Conservation (phyloP, 2,888 invertebrate species). For the Escarpia spicata region DNA sequence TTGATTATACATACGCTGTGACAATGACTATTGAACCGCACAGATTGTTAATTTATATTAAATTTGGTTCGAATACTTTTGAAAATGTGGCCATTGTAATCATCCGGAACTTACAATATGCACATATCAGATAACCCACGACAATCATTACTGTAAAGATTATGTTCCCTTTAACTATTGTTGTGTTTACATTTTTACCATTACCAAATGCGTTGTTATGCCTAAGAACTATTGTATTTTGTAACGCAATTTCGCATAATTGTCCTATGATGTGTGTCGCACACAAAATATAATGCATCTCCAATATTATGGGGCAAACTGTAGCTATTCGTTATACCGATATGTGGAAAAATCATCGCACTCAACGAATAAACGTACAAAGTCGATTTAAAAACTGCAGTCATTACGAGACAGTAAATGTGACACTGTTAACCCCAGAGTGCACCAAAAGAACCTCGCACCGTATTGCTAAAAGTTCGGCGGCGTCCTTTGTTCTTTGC, state of each 20-base stretch:
- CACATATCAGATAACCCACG: too few species aligned
- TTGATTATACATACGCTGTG: too few species aligned
- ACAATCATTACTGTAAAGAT: too few species aligned
- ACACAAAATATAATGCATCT: background rate
- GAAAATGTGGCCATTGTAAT: too few species aligned
- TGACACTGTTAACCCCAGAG: background rate
- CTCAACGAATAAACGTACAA: background rate
- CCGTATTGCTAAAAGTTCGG: background rate
- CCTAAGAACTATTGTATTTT: too few species aligned
- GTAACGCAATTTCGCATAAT: background rate
- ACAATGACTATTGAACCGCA: too few species aligned
- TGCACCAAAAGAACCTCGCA: constrained; percentile 1
- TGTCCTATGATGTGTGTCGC: background rate
- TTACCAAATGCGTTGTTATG: too few species aligned
- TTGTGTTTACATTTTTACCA: too few species aligned
- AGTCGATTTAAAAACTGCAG: background rate
- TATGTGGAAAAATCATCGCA: background rate
- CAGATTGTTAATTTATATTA: too few species aligned
- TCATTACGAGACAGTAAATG: background rate
- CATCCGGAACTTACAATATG: too few species aligned
- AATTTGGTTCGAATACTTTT: too few species aligned
- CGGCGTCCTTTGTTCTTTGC: background rate
- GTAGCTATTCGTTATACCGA: background rate
- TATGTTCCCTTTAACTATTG: too few species aligned
- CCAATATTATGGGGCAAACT: background rate